phyloP scores from a whole-genome alignment of 2,797 vertebrate species.

The Pangasius larnaudii region DNA sequence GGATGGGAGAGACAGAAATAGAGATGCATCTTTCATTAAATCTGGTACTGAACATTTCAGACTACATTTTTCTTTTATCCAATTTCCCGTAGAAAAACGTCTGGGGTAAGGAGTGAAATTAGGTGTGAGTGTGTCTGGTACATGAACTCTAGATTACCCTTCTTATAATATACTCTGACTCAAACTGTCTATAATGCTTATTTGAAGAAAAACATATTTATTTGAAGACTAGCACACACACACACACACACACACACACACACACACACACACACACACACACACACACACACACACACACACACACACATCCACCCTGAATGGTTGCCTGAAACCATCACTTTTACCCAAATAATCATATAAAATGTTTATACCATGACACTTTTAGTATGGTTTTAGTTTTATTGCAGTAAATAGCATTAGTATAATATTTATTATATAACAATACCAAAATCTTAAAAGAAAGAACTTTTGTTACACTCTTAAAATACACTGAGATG shows the following conservation, averaged over 20 bases:
- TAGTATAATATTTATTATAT: not conserved
- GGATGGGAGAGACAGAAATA: constrained; percentile 4
- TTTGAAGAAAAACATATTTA: constrained; percentile 16
- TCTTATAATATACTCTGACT: not conserved
- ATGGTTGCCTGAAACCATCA: not conserved
- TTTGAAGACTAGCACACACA: not conserved
- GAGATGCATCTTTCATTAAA: constrained; percentile 13
- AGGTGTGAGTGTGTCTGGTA: not conserved
- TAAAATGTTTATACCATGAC: not conserved
- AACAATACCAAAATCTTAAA: not conserved
- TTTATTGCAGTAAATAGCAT: not conserved
- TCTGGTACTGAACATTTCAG: not conserved
- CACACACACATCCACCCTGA: not conserved
- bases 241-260: not conserved
- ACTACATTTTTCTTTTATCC: constrained; percentile 2
- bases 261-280: not conserved
- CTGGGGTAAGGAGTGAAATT: constrained; percentile 12
- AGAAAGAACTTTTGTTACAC: not conserved
- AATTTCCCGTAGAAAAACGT: not conserved
- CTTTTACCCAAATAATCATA: not conserved
- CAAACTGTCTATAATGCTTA: constrained; percentile 23
- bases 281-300: not conserved
- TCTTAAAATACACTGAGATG: not conserved
- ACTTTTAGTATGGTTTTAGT: not conserved
- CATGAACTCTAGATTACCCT: constrained; percentile 3